Base-by-base conservation (phyloP, 2,888 invertebrate species). In the Mythimna vitellina region DNA sequence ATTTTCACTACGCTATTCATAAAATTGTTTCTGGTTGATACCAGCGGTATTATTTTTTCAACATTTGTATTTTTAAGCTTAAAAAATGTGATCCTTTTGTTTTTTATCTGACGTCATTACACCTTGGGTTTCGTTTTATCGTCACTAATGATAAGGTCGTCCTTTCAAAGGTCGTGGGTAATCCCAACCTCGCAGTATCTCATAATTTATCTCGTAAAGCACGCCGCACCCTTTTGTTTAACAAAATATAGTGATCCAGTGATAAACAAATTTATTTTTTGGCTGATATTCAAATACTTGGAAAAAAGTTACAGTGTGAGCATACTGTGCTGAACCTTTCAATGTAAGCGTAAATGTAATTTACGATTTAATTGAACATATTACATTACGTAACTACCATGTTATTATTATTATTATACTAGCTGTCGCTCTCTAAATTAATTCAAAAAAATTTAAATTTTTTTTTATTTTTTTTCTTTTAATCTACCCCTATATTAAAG, bases 101-200 rank as follows among this genome's bases (percentile, higher is more conserved):
- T 70, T 78, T 76, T 81, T 74, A 75, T 83, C 78, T 57, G 63
- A 53, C 70, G 53, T 75, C 69, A 70, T 82, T 84, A 84, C 65
- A 78, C 60, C 62, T 73, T 53, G 71, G 67, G 79, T 79, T 71
- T 73, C 66, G 53, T 70, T 82, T 83, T 70, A 70, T 56, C 54
- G 64, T n/a, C 35, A 64, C 51, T 75, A 75, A 82, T 82, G 70
- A 76, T 70, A 76, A 65, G 61, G 72, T 57, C 71, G 73, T 78
- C 75, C 78, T 85, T 42, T 77, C 62, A 82, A 54, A 74, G 66
- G 70, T 72, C 61, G 70, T 20, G 58, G 58, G 61, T 77, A 71
- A 77, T 75, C 65, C 76, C 61, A 17, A 64, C 70, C 61, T 65
- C 61, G 38, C 61, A 63, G 67, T 80, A 75, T 85, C 83, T 85